Evolutionary conservation across 2,113 vertebrate species (phyloP), one percentile per base, ranked within the genome.

Genomic region (Choloepus hoffmanni): DNA sequence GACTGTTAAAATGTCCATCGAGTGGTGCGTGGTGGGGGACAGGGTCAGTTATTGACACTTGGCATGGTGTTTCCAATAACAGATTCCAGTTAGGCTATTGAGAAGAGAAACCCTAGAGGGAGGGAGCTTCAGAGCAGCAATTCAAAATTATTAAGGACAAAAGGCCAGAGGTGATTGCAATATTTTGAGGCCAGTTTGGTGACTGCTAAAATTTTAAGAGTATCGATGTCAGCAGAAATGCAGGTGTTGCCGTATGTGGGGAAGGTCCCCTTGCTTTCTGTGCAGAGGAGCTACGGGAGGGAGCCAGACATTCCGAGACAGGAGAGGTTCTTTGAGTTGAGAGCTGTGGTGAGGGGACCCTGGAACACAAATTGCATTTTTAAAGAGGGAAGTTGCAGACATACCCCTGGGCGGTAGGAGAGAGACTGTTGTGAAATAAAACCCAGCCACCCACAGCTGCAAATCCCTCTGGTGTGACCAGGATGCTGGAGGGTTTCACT

Each of bases 221-320:
- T 7, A 14, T 15, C 36, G 21, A 82, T 23, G 21, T 43, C 3
- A 2, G n/a, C 48, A 45, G 50, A 72, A 70, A 76, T 2, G n/a
- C 16, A 40, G 2, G 0, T 1, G 3, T 33, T 10, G 18, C 40
- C 4, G 0, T 7, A 2, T 0, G 0, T 15, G 2, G 18, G 0
- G 2, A 26, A 7, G 5, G 33, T 28, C 2, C 28, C 33, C n/a
- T 73, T 26, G 63, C 21, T 84, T 36, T 82, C 53, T 7, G 24
- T 23, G 76, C 30, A 26, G 63, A 62, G 36, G n/a, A 72, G 0
- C 45, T 1, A 26, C 0, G 26, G 33, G 18, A 74, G 13, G 67
- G 53, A 90, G 72, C 45, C 65, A 48, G 63, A 50, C 33, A 9
- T 9, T 33, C 33, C n/a, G 9, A 78, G 13, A 62, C 58, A 83